These are phyloP conservation scores for Neodon shergylaensis DNA, from an alignment of 2,113 vertebrate genomes.

Conservation along the genomic window DNA sequence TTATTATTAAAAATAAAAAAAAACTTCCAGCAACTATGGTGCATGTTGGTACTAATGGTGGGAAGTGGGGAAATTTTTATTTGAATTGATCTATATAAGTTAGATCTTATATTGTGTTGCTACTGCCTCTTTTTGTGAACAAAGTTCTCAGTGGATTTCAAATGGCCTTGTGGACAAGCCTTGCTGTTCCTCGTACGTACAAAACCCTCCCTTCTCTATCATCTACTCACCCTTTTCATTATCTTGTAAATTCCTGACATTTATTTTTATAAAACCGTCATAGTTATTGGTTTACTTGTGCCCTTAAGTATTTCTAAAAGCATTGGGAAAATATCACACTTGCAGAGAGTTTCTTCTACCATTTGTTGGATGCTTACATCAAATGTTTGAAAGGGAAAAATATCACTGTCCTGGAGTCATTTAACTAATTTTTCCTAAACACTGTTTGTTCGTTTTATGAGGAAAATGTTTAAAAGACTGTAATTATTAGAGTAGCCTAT, in stretches of 20 bases:
- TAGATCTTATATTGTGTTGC: neutral
- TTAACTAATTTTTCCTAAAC: conserved; percentile 57
- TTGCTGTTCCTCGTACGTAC: neutral
- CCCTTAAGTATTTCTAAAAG: neutral
- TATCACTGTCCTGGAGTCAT: conserved; percentile 22
- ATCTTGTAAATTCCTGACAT: neutral
- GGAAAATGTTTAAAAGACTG: conserved; percentile 27
- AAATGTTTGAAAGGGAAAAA: conserved; percentile 21
- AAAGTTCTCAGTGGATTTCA: neutral
- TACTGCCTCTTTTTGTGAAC: neutral
- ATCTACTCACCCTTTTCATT: neutral
- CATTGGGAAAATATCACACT: neutral
- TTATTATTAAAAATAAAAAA: conserved; percentile 15
- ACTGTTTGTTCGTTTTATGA: conserved; percentile 8
- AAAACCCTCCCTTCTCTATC: neutral
- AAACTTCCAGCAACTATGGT: neutral
- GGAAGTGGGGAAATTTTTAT: neutral
- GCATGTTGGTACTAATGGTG: neutral
- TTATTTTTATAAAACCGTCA: neutral
- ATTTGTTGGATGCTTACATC: neutral
- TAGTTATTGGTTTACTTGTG: neutral
- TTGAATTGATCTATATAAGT: neutral
- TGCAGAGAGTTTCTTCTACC: conserved; percentile 3
- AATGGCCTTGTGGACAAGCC: neutral
- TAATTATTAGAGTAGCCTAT: neutral